phyloP scores from a whole-genome alignment of 1,140 invertebrate genomes.

The Leucophenga varia region DNA sequence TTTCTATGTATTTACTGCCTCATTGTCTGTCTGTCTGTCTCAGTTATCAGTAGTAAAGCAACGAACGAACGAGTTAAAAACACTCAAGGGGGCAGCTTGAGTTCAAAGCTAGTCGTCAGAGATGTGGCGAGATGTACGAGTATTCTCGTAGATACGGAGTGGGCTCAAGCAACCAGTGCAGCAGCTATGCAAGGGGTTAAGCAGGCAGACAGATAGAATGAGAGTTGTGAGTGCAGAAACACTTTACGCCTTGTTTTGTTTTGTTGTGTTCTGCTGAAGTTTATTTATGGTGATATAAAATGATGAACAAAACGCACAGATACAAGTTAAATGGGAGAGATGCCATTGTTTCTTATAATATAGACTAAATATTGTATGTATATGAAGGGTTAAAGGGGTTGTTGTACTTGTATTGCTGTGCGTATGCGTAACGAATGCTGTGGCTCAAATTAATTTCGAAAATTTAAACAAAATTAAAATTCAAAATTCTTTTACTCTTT shows the following conservation, averaged over 20 bases:
- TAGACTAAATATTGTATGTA: no score
- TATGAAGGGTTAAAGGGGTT: background rate
- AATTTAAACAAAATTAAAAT: conserved; percentile 44
- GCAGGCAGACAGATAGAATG: conserved; percentile 35
- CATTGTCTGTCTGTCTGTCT: no score
- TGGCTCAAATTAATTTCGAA: conserved; percentile 35
- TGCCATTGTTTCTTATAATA: conserved; percentile 17
- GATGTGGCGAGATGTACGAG: no score
- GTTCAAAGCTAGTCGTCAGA: no score
- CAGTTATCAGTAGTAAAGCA: conserved; percentile 50
- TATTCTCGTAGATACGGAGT: no score
- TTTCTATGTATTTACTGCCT: no score
- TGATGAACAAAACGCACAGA: conserved; percentile 35
- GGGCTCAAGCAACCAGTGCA: no score
- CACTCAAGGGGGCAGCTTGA: conserved; percentile 37
- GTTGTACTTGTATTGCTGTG: conserved; percentile 3
- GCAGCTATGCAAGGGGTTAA: conserved; percentile 48
- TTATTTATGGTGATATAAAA: conserved; percentile 54
- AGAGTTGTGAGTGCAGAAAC: conserved; percentile 20
- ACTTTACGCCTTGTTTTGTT: no score
- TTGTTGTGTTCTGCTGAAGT: conserved; percentile 12
- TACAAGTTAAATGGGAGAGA: conserved; percentile 8
- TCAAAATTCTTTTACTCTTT: conserved; percentile 22
- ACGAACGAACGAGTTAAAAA: conserved; percentile 52
- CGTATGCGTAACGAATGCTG: conserved; percentile 8